A percentile compares a stretch with the other conserved stretches of the same genome.
Conservation (phyloP, 2,797 vertebrate genomes). For the Acipenser ruthenus region DNA sequence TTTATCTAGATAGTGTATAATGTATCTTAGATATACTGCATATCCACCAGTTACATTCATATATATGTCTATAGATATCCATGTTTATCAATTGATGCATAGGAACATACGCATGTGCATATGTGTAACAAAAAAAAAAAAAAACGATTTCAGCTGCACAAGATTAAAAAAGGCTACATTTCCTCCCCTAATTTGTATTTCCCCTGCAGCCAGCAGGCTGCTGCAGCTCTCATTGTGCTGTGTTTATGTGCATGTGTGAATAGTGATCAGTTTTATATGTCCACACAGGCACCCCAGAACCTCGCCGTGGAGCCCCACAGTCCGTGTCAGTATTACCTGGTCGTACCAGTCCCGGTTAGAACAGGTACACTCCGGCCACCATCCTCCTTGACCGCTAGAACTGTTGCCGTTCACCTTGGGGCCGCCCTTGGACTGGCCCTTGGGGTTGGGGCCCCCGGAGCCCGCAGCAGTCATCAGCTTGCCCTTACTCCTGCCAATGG, state of each 20-base stretch:
- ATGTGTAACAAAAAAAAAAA: too few relatives aligned
- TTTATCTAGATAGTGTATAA: too few relatives aligned
- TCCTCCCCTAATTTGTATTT: background rate
- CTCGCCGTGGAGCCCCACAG: slow-evolving; percentile 28
- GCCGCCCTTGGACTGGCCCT: slow-evolving; percentile 76
- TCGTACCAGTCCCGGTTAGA: slow-evolving; percentile 98
- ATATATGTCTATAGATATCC: too few relatives aligned
- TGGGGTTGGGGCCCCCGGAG: slow-evolving; percentile 82
- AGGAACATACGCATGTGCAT: too few relatives aligned
- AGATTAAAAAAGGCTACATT: background rate
- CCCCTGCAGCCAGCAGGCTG: too few relatives aligned
- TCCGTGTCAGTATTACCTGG: slow-evolving; percentile 71
- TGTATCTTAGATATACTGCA: too few relatives aligned
- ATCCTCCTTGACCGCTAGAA: slow-evolving; percentile 73
- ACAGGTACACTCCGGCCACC: slow-evolving; percentile 98
- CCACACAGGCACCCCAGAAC: slow-evolving; percentile 10
- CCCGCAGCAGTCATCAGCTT: slow-evolving; percentile 87
- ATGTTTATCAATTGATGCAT: too few relatives aligned
- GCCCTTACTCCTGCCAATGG: slow-evolving; percentile 86
- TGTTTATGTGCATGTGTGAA: too few relatives aligned
- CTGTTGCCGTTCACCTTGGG: slow-evolving; percentile 95
- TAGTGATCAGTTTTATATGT: too few relatives aligned
- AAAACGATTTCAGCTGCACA: background rate
- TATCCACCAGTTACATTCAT: too few relatives aligned
- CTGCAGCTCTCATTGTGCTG: too few relatives aligned